Conservation (phyloP, 2,888 invertebrate species). For the Noctua fimbriata region DNA sequence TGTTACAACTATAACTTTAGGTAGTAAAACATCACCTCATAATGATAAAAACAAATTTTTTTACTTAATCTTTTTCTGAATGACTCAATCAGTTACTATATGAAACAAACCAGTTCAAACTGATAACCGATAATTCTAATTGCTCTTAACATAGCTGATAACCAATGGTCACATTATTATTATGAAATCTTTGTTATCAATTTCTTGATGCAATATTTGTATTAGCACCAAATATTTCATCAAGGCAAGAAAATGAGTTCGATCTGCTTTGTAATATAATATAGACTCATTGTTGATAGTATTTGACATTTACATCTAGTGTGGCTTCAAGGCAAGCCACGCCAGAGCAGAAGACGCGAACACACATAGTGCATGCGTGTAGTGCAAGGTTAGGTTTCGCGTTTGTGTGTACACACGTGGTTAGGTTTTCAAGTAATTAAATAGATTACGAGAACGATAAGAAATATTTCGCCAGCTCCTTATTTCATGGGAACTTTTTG, state of each 20-base stretch:
- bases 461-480: not conserved
- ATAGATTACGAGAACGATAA: not conserved
- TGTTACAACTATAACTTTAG: not conserved
- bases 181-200: constrained; percentile 34
- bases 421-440: not conserved
- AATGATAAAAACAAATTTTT: constrained; percentile 2
- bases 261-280: not conserved
- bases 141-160: constrained; percentile 19
- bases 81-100: constrained; percentile 19
- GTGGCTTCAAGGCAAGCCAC: not conserved
- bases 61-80: constrained; percentile 9
- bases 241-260: not conserved
- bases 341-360: not conserved
- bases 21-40: not conserved
- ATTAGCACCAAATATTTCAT: not conserved
- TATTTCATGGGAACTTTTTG: not conserved
- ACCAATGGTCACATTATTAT: constrained; percentile 20
- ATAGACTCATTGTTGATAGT: not conserved
- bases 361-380: not conserved
- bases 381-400: not conserved
- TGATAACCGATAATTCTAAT: constrained; percentile 17
- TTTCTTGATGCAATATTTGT: constrained; percentile 38
- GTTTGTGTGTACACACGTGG: not conserved
- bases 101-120: constrained; percentile 29
- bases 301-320: not conserved